These are phyloP conservation scores for Philonicus albiceps DNA, from an alignment of 2,888 invertebrate genomes.

Conservation along the genomic window DNA sequence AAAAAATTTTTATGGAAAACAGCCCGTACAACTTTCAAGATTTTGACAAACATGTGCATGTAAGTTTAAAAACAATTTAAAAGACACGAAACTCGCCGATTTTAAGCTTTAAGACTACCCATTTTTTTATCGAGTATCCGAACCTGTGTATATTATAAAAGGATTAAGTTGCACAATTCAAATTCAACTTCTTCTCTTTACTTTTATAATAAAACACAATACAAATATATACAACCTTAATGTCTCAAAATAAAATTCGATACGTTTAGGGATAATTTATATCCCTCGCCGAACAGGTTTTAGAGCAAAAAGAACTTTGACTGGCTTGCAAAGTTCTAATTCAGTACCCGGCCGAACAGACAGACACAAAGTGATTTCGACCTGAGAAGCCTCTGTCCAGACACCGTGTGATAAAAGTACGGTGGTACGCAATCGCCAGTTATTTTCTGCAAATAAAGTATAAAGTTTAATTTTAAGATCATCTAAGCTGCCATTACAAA, in stretches of 20 bases:
- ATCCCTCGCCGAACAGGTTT: conserved; percentile 87
- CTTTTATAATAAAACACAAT: no score
- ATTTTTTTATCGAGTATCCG: no score
- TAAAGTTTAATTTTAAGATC: not conserved
- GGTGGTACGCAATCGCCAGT: conserved; percentile 79
- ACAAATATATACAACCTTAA: not conserved
- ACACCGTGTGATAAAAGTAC: conserved; percentile 85
- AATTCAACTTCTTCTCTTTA: no score
- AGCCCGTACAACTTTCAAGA: no score
- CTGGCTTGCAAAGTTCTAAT: conserved; percentile 84
- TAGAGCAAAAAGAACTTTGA: conserved; percentile 85
- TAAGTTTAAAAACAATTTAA: no score
- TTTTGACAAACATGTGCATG: no score
- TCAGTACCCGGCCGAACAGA: conserved; percentile 72
- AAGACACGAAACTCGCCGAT: no score
- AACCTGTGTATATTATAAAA: no score
- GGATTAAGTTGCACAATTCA: no score
- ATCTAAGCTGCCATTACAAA: not conserved
- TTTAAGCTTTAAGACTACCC: no score
- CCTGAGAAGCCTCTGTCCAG: conserved; percentile 90
- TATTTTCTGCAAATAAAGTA: conserved; percentile 53
- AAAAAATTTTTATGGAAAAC: no score
- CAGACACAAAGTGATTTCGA: conserved; percentile 84
- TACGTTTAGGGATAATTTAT: conserved; percentile 56
- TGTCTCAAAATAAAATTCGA: not conserved